Evolutionary conservation across 2,888 invertebrate genomes (phyloP).

Genomic region (Callimorpha dominula): DNA sequence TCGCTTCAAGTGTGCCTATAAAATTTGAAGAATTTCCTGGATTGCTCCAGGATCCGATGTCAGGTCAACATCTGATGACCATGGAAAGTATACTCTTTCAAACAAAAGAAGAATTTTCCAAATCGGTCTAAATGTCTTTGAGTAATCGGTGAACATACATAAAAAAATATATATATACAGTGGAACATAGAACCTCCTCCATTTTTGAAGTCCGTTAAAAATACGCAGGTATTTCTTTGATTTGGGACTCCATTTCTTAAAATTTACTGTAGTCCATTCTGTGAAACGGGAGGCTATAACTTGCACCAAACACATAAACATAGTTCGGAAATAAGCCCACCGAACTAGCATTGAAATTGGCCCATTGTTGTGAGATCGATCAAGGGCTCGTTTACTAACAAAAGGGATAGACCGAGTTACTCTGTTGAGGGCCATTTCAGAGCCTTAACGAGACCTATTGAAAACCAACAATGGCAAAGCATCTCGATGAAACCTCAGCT

Average conservation of each 20-base stretch:
- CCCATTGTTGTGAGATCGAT: conserved; percentile 79
- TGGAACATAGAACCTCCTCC: no score
- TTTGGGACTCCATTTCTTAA: conserved; percentile 5
- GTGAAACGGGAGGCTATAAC: conserved; percentile 22
- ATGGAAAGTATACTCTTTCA: no score
- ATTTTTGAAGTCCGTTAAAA: no score
- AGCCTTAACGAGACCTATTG: conserved; percentile 80
- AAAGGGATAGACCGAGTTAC: conserved; percentile 72
- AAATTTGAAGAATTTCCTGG: no score
- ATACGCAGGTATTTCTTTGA: background rate
- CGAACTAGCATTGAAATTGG: conserved; percentile 77
- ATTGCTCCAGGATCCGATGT: no score
- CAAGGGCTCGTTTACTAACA: conserved; percentile 80
- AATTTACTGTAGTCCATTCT: background rate
- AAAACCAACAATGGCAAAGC: conserved; percentile 75
- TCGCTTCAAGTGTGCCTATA: no score
- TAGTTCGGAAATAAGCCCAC: conserved; percentile 59
- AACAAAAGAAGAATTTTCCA: no score
- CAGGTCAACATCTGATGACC: no score
- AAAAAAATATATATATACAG: no score
- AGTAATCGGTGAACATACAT: no score
- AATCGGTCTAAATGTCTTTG: no score
- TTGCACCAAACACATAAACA: conserved; percentile 51
- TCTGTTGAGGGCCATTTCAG: conserved; percentile 71
- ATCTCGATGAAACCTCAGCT: conserved; percentile 74